Base-by-base conservation (phyloP, 2,797 vertebrate genomes). In the Spinus pinus region DNA sequence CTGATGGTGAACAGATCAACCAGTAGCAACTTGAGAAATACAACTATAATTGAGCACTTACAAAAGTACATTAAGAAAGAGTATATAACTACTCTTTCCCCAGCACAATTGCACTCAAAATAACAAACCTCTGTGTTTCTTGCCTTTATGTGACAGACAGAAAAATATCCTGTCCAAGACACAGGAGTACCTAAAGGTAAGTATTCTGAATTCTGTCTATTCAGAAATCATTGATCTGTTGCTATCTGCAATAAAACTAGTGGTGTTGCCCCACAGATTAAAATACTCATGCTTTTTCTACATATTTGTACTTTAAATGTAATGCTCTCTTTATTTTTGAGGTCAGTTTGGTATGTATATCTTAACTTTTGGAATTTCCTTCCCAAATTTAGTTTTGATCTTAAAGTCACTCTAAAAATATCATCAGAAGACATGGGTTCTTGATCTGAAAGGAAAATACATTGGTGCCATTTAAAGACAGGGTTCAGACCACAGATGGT, bases 101-200 rank as follows among this genome's bases (percentile, higher is more conserved):
- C 47, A 54, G 31, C 30, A 67, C 5, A 82, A 18, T 56, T 92
- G 19, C 30, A 91, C 46, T 91, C 11, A 79, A 92, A 97, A 75
- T 96, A 95, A 89, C 27, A 49, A 86, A 71, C 3, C 27, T 22
- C 53, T 73, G 70, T 75, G 17, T 90, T 44, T 86, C 33, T 86
- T 93, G 31, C 10, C 39, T 78, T 94, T 88, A 98, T 98, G 47
- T 95, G 98, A 96, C 98, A 99, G 98, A 98, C 98, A 97, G 97
- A 98, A 96, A 99, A 99, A 96, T 99, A 98, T 86, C 99, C 99
- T 25, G 98, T 99, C 94, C 99, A 99, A 98, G 99, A 99, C 81
- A 99, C 99, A 24, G 98, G 98, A 95, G 86, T 97, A 82, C 98
- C 98, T 81, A 98, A 99, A 95, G 98, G 98, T 99, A 98, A 69